A percentile compares a stretch with the other conserved stretches of the same genome.
These are phyloP conservation scores for Drosophila infuscata DNA, from an alignment of 2,888 invertebrate species.

Conservation along the genomic window DNA sequence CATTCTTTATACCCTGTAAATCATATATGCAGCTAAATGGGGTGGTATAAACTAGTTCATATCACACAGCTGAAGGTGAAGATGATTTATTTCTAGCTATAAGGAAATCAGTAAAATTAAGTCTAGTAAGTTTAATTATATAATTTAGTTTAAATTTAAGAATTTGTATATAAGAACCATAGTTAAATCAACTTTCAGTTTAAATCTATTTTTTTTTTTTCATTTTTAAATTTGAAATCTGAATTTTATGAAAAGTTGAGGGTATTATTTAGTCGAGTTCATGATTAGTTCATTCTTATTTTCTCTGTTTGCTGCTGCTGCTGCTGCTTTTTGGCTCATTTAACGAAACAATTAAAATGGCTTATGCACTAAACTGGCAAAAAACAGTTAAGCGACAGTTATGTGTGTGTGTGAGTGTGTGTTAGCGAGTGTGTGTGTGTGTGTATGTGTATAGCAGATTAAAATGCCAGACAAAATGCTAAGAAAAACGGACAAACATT, in stretches of 20 bases:
- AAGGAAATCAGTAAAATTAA: background rate
- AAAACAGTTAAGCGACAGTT: conserved; percentile 71
- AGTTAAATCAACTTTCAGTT: background rate
- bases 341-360: conserved; percentile 78
- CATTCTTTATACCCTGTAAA: conserved; percentile 4
- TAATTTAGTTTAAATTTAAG: too few species aligned
- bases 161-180: background rate
- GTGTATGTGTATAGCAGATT: conserved; percentile 18
- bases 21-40: background rate
- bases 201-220: too few species aligned
- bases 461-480: conserved; percentile 49
- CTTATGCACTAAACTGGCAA: conserved; percentile 72
- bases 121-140: background rate
- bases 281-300: background rate
- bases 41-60: background rate
- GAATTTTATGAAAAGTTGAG: background rate
- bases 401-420: conserved; percentile 8
- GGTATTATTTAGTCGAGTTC: background rate
- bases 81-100: background rate
- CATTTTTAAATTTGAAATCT: background rate
- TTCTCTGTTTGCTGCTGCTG: conserved; percentile 20
- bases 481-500: conserved; percentile 49
- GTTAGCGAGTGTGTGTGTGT: conserved; percentile 4
- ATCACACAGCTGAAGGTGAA: background rate
- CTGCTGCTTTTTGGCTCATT: conserved; percentile 61